These are phyloP conservation scores for Pelosia muscerda DNA, from an alignment of 2,888 invertebrate species.

Conservation along the genomic window DNA sequence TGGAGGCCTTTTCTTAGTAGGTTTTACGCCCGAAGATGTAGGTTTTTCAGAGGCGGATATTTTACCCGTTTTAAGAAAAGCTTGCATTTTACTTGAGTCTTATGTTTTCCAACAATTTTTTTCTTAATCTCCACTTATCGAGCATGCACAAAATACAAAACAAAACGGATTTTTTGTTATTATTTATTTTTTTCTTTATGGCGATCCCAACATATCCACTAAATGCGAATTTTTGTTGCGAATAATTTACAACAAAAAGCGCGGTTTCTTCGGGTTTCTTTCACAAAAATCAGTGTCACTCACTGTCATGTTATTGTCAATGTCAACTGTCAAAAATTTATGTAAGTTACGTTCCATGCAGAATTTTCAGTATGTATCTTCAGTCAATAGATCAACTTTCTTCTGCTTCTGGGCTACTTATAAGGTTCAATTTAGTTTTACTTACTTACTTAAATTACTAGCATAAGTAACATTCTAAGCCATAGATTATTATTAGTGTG, in stretches of 20 bases:
- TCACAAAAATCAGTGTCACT: conserved; percentile 4
- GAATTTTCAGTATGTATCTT: too few species aligned
- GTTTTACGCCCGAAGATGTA: conserved; percentile 73
- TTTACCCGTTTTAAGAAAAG: conserved; percentile 94
- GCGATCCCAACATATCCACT: too few species aligned
- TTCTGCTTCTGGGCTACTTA: too few species aligned
- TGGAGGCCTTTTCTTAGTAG: conserved; percentile 78
- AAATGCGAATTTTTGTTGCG: not conserved
- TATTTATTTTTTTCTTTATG: too few species aligned
- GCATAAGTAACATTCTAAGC: too few species aligned
- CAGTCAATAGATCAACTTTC: too few species aligned
- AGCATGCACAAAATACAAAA: not conserved
- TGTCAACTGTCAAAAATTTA: not conserved
- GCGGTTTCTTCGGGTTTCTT: conserved; percentile 27
- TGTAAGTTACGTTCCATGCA: too few species aligned
- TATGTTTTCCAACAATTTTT: not conserved
- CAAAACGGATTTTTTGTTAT: too few species aligned
- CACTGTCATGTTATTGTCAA: not conserved
- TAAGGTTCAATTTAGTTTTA: too few species aligned
- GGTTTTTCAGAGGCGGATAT: conserved; percentile 83
- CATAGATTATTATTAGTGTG: too few species aligned
- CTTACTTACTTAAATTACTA: too few species aligned
- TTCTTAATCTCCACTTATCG: too few species aligned
- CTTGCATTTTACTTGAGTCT: conserved; percentile 88
- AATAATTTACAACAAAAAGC: conserved; percentile 19